Evolutionary conservation across 2,113 vertebrate genomes (phyloP).

Genomic region (Protobothrops mucrosquamatus): DNA sequence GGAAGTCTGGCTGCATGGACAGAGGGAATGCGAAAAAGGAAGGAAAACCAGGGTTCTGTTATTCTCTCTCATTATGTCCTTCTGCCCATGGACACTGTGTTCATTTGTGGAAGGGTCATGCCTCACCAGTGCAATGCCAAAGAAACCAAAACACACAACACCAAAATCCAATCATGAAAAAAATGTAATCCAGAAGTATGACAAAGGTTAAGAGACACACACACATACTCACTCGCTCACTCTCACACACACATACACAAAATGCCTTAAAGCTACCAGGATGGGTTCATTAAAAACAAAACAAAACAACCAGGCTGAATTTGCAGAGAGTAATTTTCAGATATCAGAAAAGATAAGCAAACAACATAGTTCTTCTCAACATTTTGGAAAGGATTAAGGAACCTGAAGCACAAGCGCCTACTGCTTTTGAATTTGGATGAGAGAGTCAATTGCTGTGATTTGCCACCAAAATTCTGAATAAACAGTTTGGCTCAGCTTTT

Average conservation of each 20-base stretch:
- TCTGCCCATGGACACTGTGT: not conserved
- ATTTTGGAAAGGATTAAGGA: not conserved
- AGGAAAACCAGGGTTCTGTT: not conserved
- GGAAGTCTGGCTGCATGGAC: not conserved
- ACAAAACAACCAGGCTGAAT: not conserved
- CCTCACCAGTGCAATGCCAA: not conserved
- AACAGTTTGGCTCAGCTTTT: not conserved
- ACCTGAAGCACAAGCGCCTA: rapidly evolving
- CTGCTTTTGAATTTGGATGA: not conserved
- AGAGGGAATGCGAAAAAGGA: not conserved
- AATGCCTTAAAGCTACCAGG: not conserved
- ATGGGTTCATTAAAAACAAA: not conserved
- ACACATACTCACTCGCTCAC: no score
- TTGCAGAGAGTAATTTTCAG: not conserved
- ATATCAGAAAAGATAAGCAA: not conserved
- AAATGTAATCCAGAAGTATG: not conserved
- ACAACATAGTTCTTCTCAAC: not conserved
- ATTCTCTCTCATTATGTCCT: not conserved
- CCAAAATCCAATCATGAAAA: not conserved
- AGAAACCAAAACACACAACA: not conserved
- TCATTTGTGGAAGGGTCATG: not conserved
- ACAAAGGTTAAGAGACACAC: not conserved
- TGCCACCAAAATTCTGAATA: not conserved
- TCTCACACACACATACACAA: no score
- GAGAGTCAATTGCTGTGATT: not conserved